These are phyloP conservation scores for Coregonus ussuriensis DNA, from an alignment of 2,797 vertebrate species.

Conservation along the genomic window DNA sequence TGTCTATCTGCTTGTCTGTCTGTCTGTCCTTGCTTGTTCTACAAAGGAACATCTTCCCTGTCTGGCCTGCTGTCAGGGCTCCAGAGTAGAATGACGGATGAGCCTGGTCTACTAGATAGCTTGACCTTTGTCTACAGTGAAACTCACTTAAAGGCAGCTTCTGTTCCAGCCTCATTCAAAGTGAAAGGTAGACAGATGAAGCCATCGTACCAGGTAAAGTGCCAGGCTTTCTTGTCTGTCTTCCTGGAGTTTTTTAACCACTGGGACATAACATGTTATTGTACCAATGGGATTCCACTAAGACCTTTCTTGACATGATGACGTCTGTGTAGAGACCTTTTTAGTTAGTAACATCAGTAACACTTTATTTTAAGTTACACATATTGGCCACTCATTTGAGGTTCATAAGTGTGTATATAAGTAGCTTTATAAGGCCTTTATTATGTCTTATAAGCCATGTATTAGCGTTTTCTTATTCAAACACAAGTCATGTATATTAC, in stretches of 20 bases:
- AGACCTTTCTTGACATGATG: not conserved
- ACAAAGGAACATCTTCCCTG: conserved; percentile 65
- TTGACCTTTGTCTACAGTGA: conserved; percentile 72
- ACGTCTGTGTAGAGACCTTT: too few species aligned
- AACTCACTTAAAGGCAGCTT: conserved; percentile 69
- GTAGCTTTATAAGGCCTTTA: too few species aligned
- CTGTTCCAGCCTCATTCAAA: conserved; percentile 75
- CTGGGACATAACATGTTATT: not conserved
- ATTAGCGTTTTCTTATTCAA: too few species aligned
- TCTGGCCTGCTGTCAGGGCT: conserved; percentile 68
- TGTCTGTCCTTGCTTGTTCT: conserved; percentile 42
- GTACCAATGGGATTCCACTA: not conserved
- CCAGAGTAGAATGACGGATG: conserved; percentile 76
- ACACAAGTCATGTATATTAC: too few species aligned
- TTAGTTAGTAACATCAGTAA: too few species aligned
- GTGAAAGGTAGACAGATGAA: conserved; percentile 74
- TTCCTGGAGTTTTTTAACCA: conserved; percentile 32
- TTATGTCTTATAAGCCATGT: too few species aligned
- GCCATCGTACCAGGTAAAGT: conserved; percentile 60
- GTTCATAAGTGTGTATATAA: too few species aligned
- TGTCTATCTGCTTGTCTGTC: conserved; percentile 9
- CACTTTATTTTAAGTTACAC: too few species aligned
- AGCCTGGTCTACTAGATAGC: conserved; percentile 75
- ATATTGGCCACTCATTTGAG: too few species aligned
- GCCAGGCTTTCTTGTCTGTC: conserved; percentile 44